These are phyloP conservation scores for Drosophila demipolita DNA, from an alignment of 2,888 invertebrate genomes.

Conservation along the genomic window DNA sequence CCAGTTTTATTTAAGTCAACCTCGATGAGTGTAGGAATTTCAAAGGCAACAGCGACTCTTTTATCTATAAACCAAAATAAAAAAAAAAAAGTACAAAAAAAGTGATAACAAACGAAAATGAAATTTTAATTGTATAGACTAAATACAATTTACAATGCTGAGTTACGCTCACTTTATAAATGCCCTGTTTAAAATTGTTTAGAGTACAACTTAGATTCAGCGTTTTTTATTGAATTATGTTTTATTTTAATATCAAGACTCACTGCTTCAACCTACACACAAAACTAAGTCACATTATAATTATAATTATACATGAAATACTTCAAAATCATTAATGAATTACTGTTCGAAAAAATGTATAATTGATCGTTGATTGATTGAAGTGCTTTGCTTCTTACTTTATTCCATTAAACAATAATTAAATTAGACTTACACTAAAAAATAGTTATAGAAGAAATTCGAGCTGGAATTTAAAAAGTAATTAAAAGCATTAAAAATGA, in stretches of 20 bases:
- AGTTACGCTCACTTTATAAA: slow-evolving; percentile 4
- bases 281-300: neutral
- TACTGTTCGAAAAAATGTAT: neutral
- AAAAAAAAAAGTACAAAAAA: slow-evolving; percentile 33
- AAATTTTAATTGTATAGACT: slow-evolving; percentile 54
- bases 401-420: neutral
- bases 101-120: slow-evolving; percentile 62
- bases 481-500: neutral
- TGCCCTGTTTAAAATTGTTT: slow-evolving; percentile 27
- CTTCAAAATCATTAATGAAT: neutral
- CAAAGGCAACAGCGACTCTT: slow-evolving; percentile 35
- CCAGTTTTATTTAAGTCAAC: slow-evolving; percentile 27
- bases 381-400: neutral
- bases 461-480: neutral
- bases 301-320: neutral
- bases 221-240: neutral
- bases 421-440: neutral
- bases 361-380: neutral
- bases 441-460: neutral
- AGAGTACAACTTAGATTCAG: neutral
- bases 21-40: slow-evolving; percentile 42
- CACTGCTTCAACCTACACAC: slow-evolving; percentile 40
- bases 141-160: slow-evolving; percentile 10
- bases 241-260: neutral
- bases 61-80: slow-evolving; percentile 38